These are phyloP conservation scores for Mohoua ochrocephala DNA, from an alignment of 2,113 vertebrate genomes.

Conservation along the genomic window DNA sequence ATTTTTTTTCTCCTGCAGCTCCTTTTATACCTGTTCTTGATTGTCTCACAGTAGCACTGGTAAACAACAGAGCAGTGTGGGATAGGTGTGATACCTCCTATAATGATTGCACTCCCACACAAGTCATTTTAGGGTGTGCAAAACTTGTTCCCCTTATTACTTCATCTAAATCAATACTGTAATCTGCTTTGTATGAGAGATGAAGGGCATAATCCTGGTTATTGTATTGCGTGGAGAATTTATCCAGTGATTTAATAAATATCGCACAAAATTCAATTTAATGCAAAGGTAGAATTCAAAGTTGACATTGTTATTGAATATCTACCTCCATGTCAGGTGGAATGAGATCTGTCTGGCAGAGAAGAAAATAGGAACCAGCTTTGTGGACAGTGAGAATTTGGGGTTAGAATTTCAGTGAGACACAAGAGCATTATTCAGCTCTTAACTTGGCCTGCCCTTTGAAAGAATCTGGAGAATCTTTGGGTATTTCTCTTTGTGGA, in stretches of 20 bases:
- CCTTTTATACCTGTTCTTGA: background rate
- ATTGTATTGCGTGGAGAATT: background rate
- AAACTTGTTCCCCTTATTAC: constrained; percentile 7
- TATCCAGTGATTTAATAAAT: background rate
- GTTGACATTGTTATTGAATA: background rate
- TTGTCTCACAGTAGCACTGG: background rate
- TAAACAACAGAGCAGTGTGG: background rate
- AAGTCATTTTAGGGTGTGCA: background rate
- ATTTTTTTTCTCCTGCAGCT: background rate
- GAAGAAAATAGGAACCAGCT: background rate
- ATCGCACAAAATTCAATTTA: background rate
- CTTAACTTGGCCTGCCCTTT: background rate
- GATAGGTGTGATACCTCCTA: background rate
- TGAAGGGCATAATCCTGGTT: background rate
- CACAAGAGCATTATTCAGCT: background rate
- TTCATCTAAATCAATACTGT: background rate
- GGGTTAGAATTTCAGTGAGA: background rate
- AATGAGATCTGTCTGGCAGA: background rate
- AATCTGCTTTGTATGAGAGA: background rate
- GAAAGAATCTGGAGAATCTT: background rate
- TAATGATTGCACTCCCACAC: constrained; percentile 32
- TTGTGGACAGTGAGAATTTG: background rate
- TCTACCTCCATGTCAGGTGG: background rate
- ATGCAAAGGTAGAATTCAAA: background rate
- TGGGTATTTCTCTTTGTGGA: background rate